Conservation (phyloP, 1,140 invertebrate genomes). For the Gonatopus flavifemur region DNA sequence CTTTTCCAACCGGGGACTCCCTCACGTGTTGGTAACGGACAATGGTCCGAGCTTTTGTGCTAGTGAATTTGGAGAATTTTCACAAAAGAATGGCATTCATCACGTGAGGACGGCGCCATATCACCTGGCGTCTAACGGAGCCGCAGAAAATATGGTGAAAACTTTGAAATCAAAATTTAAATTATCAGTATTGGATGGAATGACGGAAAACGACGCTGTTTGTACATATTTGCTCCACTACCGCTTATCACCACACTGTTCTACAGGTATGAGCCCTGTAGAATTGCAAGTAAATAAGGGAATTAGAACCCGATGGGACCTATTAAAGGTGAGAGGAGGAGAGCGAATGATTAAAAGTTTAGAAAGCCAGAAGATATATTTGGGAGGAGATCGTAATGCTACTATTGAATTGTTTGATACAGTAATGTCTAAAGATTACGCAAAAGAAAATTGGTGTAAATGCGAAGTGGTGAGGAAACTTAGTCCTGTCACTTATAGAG, state of each 20-base stretch:
- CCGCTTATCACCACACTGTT: conserved; percentile 18
- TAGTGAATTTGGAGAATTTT: conserved; percentile 19
- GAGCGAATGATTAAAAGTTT: conserved; percentile 9
- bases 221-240: too few species aligned
- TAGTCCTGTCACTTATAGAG: conserved; percentile 22
- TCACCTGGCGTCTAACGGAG: too few species aligned
- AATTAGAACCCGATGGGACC: conserved; percentile 16
- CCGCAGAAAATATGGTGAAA: conserved; percentile 27
- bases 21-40: conserved; percentile 16
- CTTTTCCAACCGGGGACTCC: conserved; percentile 18
- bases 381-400: conserved; percentile 16
- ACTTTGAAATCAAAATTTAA: conserved; percentile 24
- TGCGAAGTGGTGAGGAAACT: conserved; percentile 12
- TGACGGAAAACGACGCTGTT: too few species aligned
- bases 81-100: conserved; percentile 16
- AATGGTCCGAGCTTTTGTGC: conserved; percentile 17
- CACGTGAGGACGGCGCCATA: conserved; percentile 11
- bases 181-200: not conserved
- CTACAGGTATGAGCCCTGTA: too few species aligned
- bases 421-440: conserved; percentile 24
- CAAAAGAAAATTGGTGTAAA: conserved; percentile 21
- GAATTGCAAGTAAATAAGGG: conserved; percentile 15
- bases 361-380: conserved; percentile 15
- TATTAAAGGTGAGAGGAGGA: conserved; percentile 14
- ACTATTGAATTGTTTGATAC: conserved; percentile 10